These are phyloP conservation scores for Lagopus leucura DNA, from an alignment of 2,113 vertebrate species.

Conservation along the genomic window DNA sequence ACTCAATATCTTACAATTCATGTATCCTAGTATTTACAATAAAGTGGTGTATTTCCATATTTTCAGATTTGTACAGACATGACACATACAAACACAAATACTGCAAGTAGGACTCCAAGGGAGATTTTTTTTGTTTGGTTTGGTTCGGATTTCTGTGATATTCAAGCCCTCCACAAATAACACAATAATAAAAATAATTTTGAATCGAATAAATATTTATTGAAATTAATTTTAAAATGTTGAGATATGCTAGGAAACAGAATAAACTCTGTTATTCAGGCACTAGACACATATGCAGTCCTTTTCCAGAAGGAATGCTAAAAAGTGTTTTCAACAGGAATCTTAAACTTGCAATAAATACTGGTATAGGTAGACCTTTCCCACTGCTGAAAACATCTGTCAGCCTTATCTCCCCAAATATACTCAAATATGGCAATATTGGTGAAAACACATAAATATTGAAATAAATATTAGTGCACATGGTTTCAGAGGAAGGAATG, in stretches of 20 bases:
- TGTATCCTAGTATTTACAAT: neutral
- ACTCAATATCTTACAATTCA: neutral
- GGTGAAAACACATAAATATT: neutral
- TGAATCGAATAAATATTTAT: neutral
- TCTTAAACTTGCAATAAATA: neutral
- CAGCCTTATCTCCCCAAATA: neutral
- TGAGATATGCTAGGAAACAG: neutral
- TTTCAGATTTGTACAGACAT: neutral
- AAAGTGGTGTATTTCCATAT: neutral
- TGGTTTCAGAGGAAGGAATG: fast-evolving
- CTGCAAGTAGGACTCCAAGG: neutral
- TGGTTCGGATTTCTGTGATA: neutral
- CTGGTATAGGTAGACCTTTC: neutral
- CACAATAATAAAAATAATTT: neutral
- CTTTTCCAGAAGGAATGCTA: neutral
- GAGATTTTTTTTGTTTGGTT: neutral
- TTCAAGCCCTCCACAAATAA: neutral
- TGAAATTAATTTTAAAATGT: neutral
- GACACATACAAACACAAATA: neutral
- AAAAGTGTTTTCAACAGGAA: neutral
- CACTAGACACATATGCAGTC: neutral
- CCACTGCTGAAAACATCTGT: neutral
- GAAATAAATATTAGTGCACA: neutral
- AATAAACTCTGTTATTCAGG: neutral
- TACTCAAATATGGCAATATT: neutral